phyloP scores from a whole-genome alignment of 1,140 invertebrate species.

The Metaphire vulgaris region DNA sequence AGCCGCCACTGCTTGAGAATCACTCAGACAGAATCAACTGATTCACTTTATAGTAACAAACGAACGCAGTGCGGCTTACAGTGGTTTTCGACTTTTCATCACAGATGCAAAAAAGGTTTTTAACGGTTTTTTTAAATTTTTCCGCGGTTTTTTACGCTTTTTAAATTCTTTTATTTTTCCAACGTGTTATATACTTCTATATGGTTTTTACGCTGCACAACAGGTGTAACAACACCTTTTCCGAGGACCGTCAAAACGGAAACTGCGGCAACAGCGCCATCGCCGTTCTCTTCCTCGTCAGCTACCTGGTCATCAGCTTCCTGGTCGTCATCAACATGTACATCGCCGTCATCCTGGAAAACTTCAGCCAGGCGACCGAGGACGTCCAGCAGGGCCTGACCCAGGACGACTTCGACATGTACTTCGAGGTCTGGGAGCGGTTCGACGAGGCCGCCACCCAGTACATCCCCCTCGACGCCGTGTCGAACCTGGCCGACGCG shows the following conservation, averaged over 20 bases:
- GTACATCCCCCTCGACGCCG: constrained; percentile 61
- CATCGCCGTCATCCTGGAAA: constrained; percentile 97
- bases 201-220: no score
- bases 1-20: no score
- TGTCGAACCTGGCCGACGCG: constrained; percentile 10
- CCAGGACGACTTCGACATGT: constrained; percentile 98
- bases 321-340: constrained; percentile 99
- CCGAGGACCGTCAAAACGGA: constrained; percentile 16
- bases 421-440: constrained; percentile 98
- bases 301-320: constrained; percentile 94
- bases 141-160: no score
- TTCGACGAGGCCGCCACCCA: constrained; percentile 96
- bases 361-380: constrained; percentile 94
- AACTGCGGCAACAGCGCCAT: constrained; percentile 87
- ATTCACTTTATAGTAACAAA: no score
- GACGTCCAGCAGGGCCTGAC: constrained; percentile 96
- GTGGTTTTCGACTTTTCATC: no score
- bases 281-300: constrained; percentile 86
- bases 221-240: constrained; percentile 13
- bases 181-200: no score
- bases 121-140: no score
- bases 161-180: no score
- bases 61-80: no score
- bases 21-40: no score
- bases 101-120: no score